Base-by-base conservation (phyloP, 2,797 vertebrate genomes). In the Odontamblyopus rebecca region DNA sequence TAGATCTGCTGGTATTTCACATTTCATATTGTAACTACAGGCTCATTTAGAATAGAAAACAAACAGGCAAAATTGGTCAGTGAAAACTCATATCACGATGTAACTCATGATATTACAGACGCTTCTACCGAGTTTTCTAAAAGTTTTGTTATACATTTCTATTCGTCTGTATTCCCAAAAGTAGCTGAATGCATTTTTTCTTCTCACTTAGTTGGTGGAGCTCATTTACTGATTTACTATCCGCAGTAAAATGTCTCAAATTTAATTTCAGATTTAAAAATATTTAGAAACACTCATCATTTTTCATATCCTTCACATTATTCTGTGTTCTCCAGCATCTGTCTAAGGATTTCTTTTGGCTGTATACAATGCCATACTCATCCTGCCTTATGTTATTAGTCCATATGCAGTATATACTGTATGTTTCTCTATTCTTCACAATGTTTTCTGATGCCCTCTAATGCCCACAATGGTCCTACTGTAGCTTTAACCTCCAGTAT, bases 301-400 rank as follows among this genome's bases (percentile, higher is more conserved):
- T 70, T 48, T 68, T 75, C 19, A 67, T 50, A 64, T 66, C 51
- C 29, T 56, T 67, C 32, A 61, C 41, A 50, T 1, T 8, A 57
- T 56, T 67, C 32, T 44, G 5, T 64, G 13, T 19, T 19, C 11
- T 44, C 41, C 8, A 51, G 6, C 18, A 2, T 19, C 23, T 23
- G 23, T 23, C 23, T 23, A 1, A 23, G 23, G 23, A 23, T 23
- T 23, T 23, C 23, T 23, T 23, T 23, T 23, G 23, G 23, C 23
- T 23, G 23, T 23, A 23, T 23, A 23, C 23, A 23, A 23, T 23
- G 23, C 1, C 50, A n/a, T 8, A n/a, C 19, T n/a, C 6, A 19
- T n/a, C 19, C 19, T 19, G 9, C 0, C 18, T 8, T 32, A 32
- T 61, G 60, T 61, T 61, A 27, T 57, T 57, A 13, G 32, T 9